phyloP scores from a whole-genome alignment of 2,888 invertebrate species.

The Conchocele bisecta region DNA sequence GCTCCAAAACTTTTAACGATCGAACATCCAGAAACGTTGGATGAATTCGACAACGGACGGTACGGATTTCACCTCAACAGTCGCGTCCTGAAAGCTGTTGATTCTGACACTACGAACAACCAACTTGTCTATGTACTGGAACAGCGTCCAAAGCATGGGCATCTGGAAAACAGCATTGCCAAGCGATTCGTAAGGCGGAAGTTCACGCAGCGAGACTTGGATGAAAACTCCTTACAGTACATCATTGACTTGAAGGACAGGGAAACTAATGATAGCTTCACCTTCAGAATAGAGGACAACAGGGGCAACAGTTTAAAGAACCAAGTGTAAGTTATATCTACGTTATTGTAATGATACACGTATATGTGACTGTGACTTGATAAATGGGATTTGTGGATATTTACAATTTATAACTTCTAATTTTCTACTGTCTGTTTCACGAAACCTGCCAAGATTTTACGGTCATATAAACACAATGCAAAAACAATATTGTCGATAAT shows the following conservation, averaged over 20 bases:
- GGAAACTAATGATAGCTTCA: conserved; percentile 78
- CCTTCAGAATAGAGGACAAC: conserved; percentile 76
- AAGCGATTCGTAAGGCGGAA: conserved; percentile 75
- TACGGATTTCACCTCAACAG: conserved; percentile 77
- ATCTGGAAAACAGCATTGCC: conserved; percentile 77
- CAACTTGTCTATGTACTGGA: conserved; percentile 77
- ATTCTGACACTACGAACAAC: conserved; percentile 71
- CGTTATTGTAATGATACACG: too few species aligned
- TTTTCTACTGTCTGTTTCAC: too few species aligned
- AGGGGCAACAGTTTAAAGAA: conserved; percentile 77
- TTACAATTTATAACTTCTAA: too few species aligned
- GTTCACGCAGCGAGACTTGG: conserved; percentile 81
- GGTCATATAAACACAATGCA: too few species aligned
- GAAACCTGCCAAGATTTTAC: too few species aligned
- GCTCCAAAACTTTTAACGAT: conserved; percentile 77
- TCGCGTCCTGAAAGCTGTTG: conserved; percentile 74
- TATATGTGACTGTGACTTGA: too few species aligned
- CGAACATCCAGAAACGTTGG: conserved; percentile 73
- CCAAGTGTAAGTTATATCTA: conserved; percentile 68
- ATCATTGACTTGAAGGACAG: conserved; percentile 72
- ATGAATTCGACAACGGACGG: conserved; percentile 70
- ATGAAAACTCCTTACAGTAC: conserved; percentile 76
- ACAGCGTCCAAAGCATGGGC: conserved; percentile 76
- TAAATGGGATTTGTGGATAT: too few species aligned
- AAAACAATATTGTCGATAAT: too few species aligned